These are phyloP conservation scores for Dissostichus mawsoni DNA, from an alignment of 2,113 vertebrate species.

Conservation along the genomic window DNA sequence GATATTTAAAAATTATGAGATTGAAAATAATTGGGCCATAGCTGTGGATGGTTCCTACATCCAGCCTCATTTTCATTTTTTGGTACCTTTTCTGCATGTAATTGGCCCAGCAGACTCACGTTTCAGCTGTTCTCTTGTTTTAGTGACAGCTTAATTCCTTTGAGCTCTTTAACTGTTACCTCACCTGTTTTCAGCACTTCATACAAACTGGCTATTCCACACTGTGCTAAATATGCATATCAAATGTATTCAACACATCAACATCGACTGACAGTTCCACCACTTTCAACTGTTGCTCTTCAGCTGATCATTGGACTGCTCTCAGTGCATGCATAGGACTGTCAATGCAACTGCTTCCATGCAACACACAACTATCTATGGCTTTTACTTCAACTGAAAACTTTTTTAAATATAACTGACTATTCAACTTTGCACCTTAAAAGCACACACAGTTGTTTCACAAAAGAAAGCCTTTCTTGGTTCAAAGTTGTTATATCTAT, in stretches of 20 bases:
- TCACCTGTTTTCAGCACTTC: not conserved
- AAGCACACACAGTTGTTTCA: not conserved
- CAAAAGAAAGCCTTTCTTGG: not conserved
- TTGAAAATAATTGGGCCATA: not conserved
- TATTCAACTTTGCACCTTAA: not conserved
- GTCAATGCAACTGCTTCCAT: no score
- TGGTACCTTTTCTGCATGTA: not conserved
- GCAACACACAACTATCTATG: no score
- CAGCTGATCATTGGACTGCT: no score
- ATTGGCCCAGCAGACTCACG: not conserved
- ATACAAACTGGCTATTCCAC: not conserved
- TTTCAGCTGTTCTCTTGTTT: not conserved
- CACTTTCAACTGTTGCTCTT: no score
- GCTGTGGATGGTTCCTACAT: not conserved
- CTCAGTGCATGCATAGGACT: no score
- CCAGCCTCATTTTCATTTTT: no score
- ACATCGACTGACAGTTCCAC: no score
- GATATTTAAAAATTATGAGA: constrained; percentile 1
- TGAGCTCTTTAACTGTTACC: not conserved
- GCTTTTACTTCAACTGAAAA: not conserved
- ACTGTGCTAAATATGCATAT: no score
- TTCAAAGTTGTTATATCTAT: no score
- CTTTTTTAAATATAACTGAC: no score
- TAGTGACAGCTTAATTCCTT: not conserved
- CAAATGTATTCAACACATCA: no score